These are phyloP conservation scores for Pseudococcus viburni DNA, from an alignment of 2,888 invertebrate species.

Conservation along the genomic window DNA sequence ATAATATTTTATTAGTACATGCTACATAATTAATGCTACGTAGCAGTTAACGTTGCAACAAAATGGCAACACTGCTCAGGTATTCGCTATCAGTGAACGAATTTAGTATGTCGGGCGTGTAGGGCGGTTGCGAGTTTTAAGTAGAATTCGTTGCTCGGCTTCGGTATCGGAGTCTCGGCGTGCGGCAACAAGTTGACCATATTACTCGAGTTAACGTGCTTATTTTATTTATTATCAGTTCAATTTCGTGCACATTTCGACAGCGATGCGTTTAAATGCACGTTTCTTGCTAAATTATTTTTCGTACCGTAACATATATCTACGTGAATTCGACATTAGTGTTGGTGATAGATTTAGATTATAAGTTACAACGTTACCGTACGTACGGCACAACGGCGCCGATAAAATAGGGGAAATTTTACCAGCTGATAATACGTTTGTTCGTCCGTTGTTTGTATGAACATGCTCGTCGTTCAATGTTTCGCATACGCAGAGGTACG, in stretches of 20 bases:
- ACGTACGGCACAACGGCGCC: neutral
- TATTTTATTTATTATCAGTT: no score
- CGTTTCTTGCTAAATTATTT: no score
- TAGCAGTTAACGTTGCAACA: neutral
- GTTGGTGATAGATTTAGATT: no score
- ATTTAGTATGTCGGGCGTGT: neutral
- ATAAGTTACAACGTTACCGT: neutral
- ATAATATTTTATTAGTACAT: neutral
- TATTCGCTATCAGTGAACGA: conserved; percentile 42
- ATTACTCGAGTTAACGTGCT: neutral
- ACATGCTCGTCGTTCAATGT: neutral
- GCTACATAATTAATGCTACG: neutral
- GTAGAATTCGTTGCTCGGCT: neutral
- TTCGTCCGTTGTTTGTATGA: neutral
- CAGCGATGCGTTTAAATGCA: no score
- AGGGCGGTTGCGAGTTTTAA: conserved; percentile 20
- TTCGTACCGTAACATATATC: no score
- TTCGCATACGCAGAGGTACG: neutral
- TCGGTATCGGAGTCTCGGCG: neutral
- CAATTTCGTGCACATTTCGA: no score
- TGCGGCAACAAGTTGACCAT: conserved; percentile 16
- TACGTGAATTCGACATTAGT: no score
- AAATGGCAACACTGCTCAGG: conserved; percentile 17
- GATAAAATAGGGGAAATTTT: conserved; percentile 21
- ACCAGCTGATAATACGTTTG: conserved; percentile 15